Evolutionary conservation across 1,140 invertebrate species (phyloP).

Genomic region (Drosophila leontia): DNA sequence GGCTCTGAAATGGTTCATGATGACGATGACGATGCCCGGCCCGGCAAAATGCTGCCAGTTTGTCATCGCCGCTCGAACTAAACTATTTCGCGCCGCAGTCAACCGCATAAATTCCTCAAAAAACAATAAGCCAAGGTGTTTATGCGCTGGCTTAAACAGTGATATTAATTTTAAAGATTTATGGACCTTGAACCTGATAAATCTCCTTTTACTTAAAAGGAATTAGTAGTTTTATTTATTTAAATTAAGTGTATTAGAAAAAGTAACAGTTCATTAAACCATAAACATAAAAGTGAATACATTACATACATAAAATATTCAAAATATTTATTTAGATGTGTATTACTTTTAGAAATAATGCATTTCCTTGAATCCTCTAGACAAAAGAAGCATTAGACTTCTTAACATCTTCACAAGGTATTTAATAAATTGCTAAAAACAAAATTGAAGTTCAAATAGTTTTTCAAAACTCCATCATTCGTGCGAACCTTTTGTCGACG

Average conservation of each 20-base stretch:
- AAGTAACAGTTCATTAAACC: no score
- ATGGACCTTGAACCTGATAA: neutral
- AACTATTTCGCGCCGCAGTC: slow-evolving; percentile 39
- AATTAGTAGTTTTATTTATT: neutral
- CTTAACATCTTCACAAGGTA: neutral
- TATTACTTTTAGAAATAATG: no score
- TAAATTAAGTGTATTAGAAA: neutral
- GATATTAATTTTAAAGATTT: slow-evolving; percentile 9
- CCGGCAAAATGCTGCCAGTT: slow-evolving; percentile 27
- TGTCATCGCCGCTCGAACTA: slow-evolving; percentile 44
- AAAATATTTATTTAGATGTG: no score
- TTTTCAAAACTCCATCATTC: neutral
- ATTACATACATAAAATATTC: no score
- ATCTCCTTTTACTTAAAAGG: neutral
- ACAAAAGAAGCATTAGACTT: neutral
- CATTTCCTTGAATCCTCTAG: neutral
- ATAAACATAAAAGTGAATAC: no score
- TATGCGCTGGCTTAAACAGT: slow-evolving; percentile 12
- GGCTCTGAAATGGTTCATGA: slow-evolving; percentile 28
- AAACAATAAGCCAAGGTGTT: slow-evolving; percentile 20
- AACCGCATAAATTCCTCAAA: slow-evolving; percentile 40
- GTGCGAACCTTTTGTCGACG: neutral
- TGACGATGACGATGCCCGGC: slow-evolving; percentile 6
- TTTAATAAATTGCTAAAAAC: no score
- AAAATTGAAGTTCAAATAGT: neutral